Evolutionary conservation across 2,888 invertebrate genomes (phyloP), one percentile per base, ranked within the genome.

Genomic region (Idaea straminata): DNA sequence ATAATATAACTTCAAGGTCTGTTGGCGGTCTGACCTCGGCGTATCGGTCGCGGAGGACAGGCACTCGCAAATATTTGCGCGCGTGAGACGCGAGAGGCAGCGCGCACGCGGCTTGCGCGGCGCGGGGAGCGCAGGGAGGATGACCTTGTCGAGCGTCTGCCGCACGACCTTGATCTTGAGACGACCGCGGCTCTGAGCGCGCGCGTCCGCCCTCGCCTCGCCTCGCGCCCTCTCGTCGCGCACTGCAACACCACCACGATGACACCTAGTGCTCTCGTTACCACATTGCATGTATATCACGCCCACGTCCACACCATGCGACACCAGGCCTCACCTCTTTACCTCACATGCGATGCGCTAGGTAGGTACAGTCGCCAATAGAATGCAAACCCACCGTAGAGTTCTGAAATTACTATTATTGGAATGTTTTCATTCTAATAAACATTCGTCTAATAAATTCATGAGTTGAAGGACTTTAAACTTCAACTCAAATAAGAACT

Each of bases 31-130:
- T 88, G 92, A 92, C 92, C 92, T 92, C 92, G 90, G 86, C 89
- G 86, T 92, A 92, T 92, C 92, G 92, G 92, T 91, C 92, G 91
- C 86, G 89, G 91, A 90, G 92, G 92, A 92, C 92, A 89, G 89
- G 90, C 91, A 86, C 87, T 86, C 89, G 90, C 89, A 91, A 91
- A 91, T 91, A 91, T 91, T 91, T 91, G 91, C 87, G 88, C 86
- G 86, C 86, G 82, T 78, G 83, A 78, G 83, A 80, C 82, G 75
- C 73, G 74, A 74, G 76, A 77, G 76, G 77, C 77, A 74, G 77
- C 76, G 80, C 76, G 75, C 73, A 69, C 73, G 73, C 64, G 69
- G 65, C 66, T 74, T 62, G 76, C 65, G 70, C 70, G 67, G 74
- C 65, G 73, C 70, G 74, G 68, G 76, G 73, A 72, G 77, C 77